Percentiles rank a stretch among this genome's conserved stretches.
Conservation (phyloP, 2,797 vertebrate genomes). For the Tragelaphus eurycerus region DNA sequence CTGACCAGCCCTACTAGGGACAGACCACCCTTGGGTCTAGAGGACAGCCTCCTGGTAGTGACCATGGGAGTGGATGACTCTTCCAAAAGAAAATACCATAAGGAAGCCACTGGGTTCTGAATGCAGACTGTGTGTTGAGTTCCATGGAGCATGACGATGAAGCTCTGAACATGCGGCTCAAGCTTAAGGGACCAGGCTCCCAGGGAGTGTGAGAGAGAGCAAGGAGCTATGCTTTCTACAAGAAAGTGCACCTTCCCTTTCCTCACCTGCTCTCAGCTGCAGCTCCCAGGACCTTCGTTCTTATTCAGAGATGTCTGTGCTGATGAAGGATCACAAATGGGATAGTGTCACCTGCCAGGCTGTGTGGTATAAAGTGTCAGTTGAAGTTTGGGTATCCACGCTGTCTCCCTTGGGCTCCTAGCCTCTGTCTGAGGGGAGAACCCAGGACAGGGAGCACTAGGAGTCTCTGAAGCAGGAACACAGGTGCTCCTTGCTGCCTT, state of each 20-base stretch:
- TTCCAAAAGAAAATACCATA: background rate
- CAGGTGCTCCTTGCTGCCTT: background rate
- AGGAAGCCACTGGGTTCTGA: background rate
- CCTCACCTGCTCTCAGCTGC: background rate
- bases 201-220: background rate
- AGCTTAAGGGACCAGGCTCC: background rate
- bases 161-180: background rate
- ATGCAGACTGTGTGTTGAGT: background rate
- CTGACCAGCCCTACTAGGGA: background rate
- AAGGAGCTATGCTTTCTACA: background rate
- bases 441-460: background rate
- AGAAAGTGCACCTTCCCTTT: background rate
- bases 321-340: rapidly evolving
- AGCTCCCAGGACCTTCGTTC: background rate
- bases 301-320: background rate
- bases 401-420: background rate
- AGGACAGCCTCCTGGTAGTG: background rate
- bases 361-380: background rate
- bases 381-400: background rate
- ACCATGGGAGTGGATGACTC: background rate
- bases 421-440: background rate
- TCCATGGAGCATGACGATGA: background rate
- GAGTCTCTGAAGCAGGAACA: background rate
- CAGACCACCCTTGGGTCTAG: background rate
- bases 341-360: background rate